These are phyloP conservation scores for Arenaria interpres DNA, from an alignment of 2,113 vertebrate genomes.

Conservation along the genomic window DNA sequence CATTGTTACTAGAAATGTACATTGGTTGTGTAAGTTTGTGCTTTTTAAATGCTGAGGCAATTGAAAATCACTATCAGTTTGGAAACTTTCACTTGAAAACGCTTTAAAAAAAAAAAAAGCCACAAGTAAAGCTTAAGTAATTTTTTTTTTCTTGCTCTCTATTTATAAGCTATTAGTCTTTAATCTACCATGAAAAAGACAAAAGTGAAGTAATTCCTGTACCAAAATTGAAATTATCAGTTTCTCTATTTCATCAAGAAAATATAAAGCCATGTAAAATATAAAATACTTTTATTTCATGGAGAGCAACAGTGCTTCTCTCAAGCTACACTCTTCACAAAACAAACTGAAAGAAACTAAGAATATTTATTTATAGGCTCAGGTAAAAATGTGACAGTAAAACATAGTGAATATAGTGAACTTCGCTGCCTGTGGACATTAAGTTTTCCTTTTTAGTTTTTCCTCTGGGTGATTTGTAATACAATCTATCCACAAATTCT, in stretches of 20 bases:
- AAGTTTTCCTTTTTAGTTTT: neutral
- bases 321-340: neutral
- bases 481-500: neutral
- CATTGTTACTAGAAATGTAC: conserved; percentile 9
- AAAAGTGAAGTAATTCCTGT: neutral
- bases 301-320: neutral
- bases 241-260: neutral
- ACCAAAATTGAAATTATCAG: neutral
- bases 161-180: neutral
- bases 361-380: neutral
- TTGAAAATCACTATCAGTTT: neutral
- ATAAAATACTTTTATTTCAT: neutral
- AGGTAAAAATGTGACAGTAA: neutral
- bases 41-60: neutral
- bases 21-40: neutral
- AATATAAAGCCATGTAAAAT: neutral
- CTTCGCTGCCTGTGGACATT: neutral
- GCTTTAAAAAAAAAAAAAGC: neutral
- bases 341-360: neutral
- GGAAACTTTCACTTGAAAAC: neutral
- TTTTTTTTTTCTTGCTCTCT: neutral
- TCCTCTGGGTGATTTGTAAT: neutral
- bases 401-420: neutral
- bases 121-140: neutral
- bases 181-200: neutral